Percentiles rank a stretch among this genome's conserved stretches.
Conservation (phyloP, 2,797 vertebrate species). For the Margarornis squamiger region DNA sequence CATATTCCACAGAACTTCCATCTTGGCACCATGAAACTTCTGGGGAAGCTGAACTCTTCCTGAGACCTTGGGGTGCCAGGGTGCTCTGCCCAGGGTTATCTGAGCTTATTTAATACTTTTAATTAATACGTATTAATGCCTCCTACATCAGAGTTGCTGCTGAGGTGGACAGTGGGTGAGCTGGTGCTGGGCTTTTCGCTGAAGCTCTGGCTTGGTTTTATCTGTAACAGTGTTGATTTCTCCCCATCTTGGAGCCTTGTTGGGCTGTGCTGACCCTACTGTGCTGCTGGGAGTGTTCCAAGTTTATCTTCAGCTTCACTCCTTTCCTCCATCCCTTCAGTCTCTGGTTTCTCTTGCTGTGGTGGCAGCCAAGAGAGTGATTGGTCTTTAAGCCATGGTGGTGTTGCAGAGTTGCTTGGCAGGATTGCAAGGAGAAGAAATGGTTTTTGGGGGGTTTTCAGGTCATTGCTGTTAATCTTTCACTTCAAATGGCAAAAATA, state of each 20-base stretch:
- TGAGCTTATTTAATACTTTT: background rate
- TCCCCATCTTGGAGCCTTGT: background rate
- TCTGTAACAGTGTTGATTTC: accelerated
- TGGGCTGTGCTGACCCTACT: background rate
- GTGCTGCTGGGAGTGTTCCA: background rate
- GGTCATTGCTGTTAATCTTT: background rate
- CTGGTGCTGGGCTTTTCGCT: background rate
- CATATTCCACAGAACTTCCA: background rate
- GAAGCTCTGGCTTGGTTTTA: background rate
- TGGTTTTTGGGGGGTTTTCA: background rate
- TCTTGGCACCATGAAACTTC: background rate
- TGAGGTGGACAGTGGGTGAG: background rate
- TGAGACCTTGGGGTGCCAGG: background rate
- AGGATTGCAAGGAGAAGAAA: background rate
- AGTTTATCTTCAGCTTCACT: background rate
- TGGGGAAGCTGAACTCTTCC: background rate
- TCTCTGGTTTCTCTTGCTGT: background rate
- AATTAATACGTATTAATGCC: background rate
- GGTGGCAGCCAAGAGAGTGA: background rate
- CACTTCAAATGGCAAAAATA: background rate
- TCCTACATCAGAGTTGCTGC: background rate
- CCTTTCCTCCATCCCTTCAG: background rate
- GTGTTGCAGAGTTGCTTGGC: background rate
- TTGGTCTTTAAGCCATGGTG: background rate
- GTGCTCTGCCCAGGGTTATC: background rate